phyloP scores from a whole-genome alignment of 2,113 vertebrate species.

The Dromiciops gliroides region DNA sequence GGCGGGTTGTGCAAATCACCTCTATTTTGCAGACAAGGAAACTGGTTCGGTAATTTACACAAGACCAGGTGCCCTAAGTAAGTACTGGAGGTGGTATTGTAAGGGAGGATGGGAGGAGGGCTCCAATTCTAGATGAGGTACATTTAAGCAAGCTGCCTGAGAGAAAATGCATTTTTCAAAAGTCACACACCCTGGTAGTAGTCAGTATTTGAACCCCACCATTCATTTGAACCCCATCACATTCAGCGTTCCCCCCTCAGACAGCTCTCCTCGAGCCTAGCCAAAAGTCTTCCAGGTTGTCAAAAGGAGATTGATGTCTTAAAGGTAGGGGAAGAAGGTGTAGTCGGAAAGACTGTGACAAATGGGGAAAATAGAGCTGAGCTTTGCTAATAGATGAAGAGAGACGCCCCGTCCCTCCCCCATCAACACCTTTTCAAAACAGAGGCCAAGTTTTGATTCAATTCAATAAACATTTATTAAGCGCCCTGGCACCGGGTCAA shows the following conservation, averaged over 20 bases:
- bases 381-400: no score
- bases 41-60: not conserved
- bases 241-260: not conserved
- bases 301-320: not conserved
- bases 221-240: no score
- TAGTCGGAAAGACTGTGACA: no score
- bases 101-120: no score
- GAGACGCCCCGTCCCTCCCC: not conserved
- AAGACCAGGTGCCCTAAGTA: not conserved
- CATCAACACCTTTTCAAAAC: not conserved
- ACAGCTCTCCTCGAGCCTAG: not conserved
- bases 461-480: accelerated
- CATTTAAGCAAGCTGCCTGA: not conserved
- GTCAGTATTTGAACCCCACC: not conserved
- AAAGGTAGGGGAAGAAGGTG: not conserved
- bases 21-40: not conserved
- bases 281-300: not conserved
- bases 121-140: not conserved
- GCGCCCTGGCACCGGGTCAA: accelerated
- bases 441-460: not conserved
- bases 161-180: not conserved
- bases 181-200: not conserved
- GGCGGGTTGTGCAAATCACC: not conserved
- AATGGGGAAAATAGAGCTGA: not conserved
- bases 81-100: not conserved